These are phyloP conservation scores for Zoanthus sansibaricus DNA, from an alignment of 92 coral and sea anemone species.

Conservation along the genomic window DNA sequence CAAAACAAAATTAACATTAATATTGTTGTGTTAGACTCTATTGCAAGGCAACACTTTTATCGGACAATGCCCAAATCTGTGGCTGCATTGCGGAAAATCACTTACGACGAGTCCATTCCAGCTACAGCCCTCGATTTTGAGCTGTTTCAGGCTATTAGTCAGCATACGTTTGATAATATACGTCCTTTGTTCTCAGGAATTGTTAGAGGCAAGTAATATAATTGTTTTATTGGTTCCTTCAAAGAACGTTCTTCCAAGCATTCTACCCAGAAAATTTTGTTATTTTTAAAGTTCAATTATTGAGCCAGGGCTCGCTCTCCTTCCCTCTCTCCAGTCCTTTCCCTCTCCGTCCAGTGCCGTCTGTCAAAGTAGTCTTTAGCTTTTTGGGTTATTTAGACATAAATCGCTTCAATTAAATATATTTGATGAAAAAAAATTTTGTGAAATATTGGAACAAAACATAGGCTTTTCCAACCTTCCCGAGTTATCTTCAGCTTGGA, in stretches of 20 bases:
- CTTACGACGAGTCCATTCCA: slow-evolving; percentile 55
- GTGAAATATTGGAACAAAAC: too few species aligned
- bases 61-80: slow-evolving; percentile 67
- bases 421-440: too few species aligned
- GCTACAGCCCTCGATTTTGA: slow-evolving; percentile 72
- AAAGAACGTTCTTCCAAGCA: background rate
- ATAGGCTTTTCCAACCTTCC: too few species aligned
- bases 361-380: too few species aligned
- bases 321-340: too few species aligned
- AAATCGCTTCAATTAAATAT: too few species aligned
- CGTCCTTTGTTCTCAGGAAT: slow-evolving; percentile 73
- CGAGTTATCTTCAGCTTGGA: too few species aligned
- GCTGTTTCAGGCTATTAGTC: slow-evolving; percentile 66
- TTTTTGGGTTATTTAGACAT: too few species aligned
- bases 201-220: slow-evolving; percentile 54
- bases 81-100: slow-evolving; percentile 61
- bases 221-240: background rate
- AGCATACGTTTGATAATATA: slow-evolving; percentile 71
- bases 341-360: too few species aligned
- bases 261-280: too few species aligned
- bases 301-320: too few species aligned
- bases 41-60: slow-evolving; percentile 70
- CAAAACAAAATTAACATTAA: slow-evolving; percentile 58
- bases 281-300: too few species aligned
- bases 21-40: slow-evolving; percentile 64